Base-by-base conservation (phyloP, 2,888 invertebrate species). In the Caenorhabditis drosophilae region DNA sequence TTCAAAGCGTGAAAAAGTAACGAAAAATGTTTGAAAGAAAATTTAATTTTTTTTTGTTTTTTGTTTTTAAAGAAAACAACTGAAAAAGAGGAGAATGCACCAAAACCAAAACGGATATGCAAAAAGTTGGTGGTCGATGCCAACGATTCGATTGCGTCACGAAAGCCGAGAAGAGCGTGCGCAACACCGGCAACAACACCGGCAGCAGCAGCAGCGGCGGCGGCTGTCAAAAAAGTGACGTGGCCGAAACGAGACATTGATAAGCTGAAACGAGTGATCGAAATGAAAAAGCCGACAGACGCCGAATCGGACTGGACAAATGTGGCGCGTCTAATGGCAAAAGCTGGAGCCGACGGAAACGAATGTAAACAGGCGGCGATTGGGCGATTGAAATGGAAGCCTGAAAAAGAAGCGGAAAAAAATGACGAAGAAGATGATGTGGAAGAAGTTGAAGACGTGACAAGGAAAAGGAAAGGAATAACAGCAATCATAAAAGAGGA, bases 241-340 rank as follows among this genome's bases (percentile, higher is more conserved):
- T 61, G 61, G 61, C 41, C 51, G 4, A 50, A 47, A 26, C 23
- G 51, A 22, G 61, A 61, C 23, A 20, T 61, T 11, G 61, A 61
- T 41, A 40, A 47, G 36, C 18, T 62, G 52, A 51, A 35, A 36
- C 51, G 34, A 7, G 31, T 55, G 2, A 56, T 62, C 22, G 52
- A 48, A 6, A 7, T 56, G 44, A 62, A 56, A 26, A 62, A 62
- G 20, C 62, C 62, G 15, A 23, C 56, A 6, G 23, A 20, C 6
- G 35, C 15, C 4, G 22, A 47, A 7, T 36, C 27, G 2, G 56
- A 56, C 16, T 62, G 62, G 62, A 26, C 15, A n/a, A 56, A 62
- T 44, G 56, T 62, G 0, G n/a, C 48, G 6, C 16, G 62, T 18
- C 23, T 62, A 9, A 16, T 62, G 31, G 56, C 51, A n/a, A 62